Evolutionary conservation across 2,888 invertebrate genomes (phyloP).

Genomic region (Plagodis dolabraria): DNA sequence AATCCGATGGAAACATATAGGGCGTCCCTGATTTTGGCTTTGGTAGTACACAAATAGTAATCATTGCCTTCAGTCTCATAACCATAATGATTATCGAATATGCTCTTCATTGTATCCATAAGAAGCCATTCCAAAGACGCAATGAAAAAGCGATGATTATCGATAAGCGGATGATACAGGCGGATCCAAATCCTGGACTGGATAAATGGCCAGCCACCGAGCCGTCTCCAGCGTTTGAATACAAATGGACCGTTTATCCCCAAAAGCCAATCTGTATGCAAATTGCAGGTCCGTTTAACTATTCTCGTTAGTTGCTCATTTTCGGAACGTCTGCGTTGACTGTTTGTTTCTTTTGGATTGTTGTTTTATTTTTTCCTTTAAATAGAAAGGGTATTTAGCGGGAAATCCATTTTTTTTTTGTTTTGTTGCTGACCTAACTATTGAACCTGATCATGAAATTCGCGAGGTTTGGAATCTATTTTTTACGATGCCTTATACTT

Average conservation of each 20-base stretch:
- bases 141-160: slow-evolving; percentile 41
- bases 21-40: too few relatives aligned
- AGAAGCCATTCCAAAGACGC: slow-evolving; percentile 9
- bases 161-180: slow-evolving; percentile 62
- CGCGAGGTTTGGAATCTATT: too few relatives aligned
- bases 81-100: neutral
- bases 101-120: slow-evolving; percentile 6
- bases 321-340: slow-evolving; percentile 77
- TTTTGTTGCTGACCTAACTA: too few relatives aligned
- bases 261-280: slow-evolving; percentile 84
- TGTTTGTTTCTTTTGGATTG: slow-evolving; percentile 45
- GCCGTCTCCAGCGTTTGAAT: slow-evolving; percentile 78
- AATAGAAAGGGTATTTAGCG: too few relatives aligned
- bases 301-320: slow-evolving; percentile 85
- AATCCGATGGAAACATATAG: too few relatives aligned
- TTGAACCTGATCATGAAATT: too few relatives aligned
- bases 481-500: too few relatives aligned
- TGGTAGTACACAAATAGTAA: too few relatives aligned
- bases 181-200: slow-evolving; percentile 76
- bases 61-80: neutral
- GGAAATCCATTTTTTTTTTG: too few relatives aligned
- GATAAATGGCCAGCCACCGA: slow-evolving; percentile 78
- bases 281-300: slow-evolving; percentile 82
- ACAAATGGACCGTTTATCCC: slow-evolving; percentile 84
- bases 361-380: slow-evolving; percentile 2